Base-by-base conservation (phyloP, 30 jellyfish, hydroid and myxozoan species). In the Pseudorhiza aurosa region DNA sequence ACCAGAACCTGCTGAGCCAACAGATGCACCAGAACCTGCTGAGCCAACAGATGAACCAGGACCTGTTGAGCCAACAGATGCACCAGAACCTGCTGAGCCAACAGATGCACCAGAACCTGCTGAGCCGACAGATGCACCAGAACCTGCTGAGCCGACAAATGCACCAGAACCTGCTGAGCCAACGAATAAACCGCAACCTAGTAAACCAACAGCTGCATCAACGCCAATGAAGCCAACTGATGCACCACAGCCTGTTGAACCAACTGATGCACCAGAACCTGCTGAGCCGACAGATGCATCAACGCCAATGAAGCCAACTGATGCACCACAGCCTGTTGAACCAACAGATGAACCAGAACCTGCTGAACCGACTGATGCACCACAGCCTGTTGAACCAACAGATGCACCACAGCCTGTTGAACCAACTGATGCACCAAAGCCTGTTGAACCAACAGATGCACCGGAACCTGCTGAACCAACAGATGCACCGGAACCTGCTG, bases 11-110 rank as follows among this genome's bases (percentile, higher is more conserved):
- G 22, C 21, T 2, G 22, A 24, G 49, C 50, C 47, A 46, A 3
- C 75, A 22, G 21, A 28, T 14, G 21, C 15, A 59, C 50, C 75
- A 22, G 26, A 9, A 18, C 56, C 84, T 6, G 63, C 28, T 2
- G 75, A 28, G 49, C 49, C 47, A 22, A 59, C 42, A 4, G 75
- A 59, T 22, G 71, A 22, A 28, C 43, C 39, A 57, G 71, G 55
- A 21, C 29, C 80, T 0, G 32, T 22, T 30, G 86, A 32, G 2
- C 77, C 89, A 77, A 27, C 24, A 59, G 75, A 59, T 25, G 42
- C 70, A 50, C 24, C 3, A 21, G 8, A 58, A 29, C 65, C 46
- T 0, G 21, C 28, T 22, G 68, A 44, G 58, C 70, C 35, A 63
- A 12, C 73, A 10, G 72, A 42, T 29, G 29, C 43, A 1, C 73